Percentiles rank a stretch among this genome's conserved stretches.
Conservation (phyloP, 2,888 invertebrate genomes). For the Lottia scabra region DNA sequence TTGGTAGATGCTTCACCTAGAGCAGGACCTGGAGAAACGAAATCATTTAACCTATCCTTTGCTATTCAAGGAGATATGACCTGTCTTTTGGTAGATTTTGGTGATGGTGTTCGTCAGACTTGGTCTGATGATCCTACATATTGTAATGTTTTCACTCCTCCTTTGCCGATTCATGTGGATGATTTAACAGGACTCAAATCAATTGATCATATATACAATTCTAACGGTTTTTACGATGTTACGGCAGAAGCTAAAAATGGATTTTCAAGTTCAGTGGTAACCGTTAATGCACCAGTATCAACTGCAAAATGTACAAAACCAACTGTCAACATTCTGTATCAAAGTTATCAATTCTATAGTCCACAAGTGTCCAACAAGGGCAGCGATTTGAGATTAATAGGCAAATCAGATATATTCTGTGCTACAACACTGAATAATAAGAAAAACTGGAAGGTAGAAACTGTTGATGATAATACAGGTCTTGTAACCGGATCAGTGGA, state of each 20-base stretch:
- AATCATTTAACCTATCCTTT: constrained; percentile 43
- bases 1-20: constrained; percentile 30
- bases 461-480: constrained; percentile 39
- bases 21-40: constrained; percentile 31
- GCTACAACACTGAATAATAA: constrained; percentile 45
- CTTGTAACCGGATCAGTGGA: constrained; percentile 20
- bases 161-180: not conserved
- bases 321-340: constrained; percentile 40
- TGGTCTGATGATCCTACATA: constrained; percentile 29
- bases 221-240: constrained; percentile 29
- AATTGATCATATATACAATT: constrained; percentile 27
- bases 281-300: constrained; percentile 41
- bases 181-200: constrained; percentile 4
- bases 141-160: constrained; percentile 18
- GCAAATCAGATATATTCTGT: constrained; percentile 49
- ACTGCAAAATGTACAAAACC: constrained; percentile 50
- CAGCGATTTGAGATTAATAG: constrained; percentile 33
- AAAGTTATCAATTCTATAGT: constrained; percentile 21
- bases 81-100: constrained; percentile 53
- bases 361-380: constrained; percentile 26
- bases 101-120: constrained; percentile 32
- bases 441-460: constrained; percentile 51
- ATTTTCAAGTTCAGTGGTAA: constrained; percentile 16
- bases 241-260: constrained; percentile 33
- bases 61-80: constrained; percentile 40